A percentile compares a stretch with the other conserved stretches of the same genome.
These are phyloP conservation scores for Leguminivora glycinivorella DNA, from an alignment of 1,140 invertebrate species.

Conservation along the genomic window DNA sequence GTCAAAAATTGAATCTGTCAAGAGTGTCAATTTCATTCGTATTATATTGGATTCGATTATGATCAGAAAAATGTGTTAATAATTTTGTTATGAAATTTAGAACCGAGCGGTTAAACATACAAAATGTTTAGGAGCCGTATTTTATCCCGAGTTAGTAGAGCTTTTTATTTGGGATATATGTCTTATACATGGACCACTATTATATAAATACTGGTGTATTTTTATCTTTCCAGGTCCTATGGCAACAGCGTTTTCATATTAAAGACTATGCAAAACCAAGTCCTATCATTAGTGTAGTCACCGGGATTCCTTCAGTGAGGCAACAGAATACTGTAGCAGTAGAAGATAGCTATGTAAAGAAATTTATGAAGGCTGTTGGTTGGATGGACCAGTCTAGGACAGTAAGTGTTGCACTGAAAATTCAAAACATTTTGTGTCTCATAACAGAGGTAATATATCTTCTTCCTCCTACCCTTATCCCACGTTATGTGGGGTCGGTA, in stretches of 20 bases:
- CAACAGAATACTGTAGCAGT: slow-evolving; percentile 56
- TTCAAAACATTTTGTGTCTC: neutral
- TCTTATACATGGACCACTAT: neutral
- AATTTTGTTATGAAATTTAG: slow-evolving; percentile 23
- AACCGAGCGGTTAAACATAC: neutral
- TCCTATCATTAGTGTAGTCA: slow-evolving; percentile 23
- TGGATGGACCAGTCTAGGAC: slow-evolving; percentile 72
- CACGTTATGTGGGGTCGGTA: too few relatives aligned
- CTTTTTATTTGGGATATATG: neutral
- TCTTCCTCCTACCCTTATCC: too few relatives aligned
- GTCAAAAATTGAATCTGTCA: slow-evolving; percentile 3
- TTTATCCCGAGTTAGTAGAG: slow-evolving; percentile 43
- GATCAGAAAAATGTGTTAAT: neutral
- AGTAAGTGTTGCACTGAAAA: slow-evolving; percentile 47
- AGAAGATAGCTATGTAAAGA: slow-evolving; percentile 69
- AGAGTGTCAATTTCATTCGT: neutral
- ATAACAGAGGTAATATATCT: too few relatives aligned
- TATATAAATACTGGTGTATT: slow-evolving; percentile 26
- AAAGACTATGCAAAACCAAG: slow-evolving; percentile 51
- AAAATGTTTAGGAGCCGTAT: slow-evolving; percentile 44
- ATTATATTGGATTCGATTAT: neutral
- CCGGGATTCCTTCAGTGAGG: slow-evolving; percentile 36
- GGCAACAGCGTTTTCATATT: slow-evolving; percentile 35
- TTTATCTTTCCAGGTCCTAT: slow-evolving; percentile 43
- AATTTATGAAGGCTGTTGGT: slow-evolving; percentile 75